Conservation (phyloP, 2,888 invertebrate genomes). For the Nipponacmea schrenckii region DNA sequence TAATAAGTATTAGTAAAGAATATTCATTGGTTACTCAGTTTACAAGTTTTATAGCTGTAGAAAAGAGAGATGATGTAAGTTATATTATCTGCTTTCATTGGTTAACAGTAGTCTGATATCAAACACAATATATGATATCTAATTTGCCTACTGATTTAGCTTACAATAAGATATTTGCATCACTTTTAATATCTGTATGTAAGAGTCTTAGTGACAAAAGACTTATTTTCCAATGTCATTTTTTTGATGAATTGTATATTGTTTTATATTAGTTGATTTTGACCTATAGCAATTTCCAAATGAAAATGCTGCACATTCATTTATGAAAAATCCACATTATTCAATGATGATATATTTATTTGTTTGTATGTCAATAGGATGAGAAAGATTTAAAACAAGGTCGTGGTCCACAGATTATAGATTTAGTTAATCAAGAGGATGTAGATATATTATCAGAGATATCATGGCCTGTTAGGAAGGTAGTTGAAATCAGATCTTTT, state of each 20-base stretch:
- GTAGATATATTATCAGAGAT: constrained; percentile 59
- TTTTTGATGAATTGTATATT: too few relatives aligned
- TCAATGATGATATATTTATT: too few relatives aligned
- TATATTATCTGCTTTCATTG: not conserved
- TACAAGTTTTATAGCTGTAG: constrained; percentile 68
- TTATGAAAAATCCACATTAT: too few relatives aligned
- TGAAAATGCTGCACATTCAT: too few relatives aligned
- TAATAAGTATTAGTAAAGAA: constrained; percentile 64
- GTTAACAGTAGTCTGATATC: not conserved
- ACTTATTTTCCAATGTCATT: too few relatives aligned
- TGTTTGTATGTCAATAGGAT: constrained; percentile 29
- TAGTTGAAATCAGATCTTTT: not conserved
- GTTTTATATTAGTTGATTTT: too few relatives aligned
- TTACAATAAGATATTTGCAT: not conserved
- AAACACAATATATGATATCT: not conserved
- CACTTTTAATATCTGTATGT: too few relatives aligned
- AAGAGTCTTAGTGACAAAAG: too few relatives aligned
- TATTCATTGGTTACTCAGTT: constrained; percentile 66
- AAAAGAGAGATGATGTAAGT: constrained; percentile 61
- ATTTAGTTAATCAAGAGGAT: constrained; percentile 48
- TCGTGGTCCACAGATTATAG: constrained; percentile 45
- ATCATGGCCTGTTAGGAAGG: constrained; percentile 36
- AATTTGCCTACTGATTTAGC: not conserved
- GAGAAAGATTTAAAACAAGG: constrained; percentile 35
- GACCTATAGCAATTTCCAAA: too few relatives aligned